Conservation (phyloP, 2,797 vertebrate genomes). For the Agapornis canus region DNA sequence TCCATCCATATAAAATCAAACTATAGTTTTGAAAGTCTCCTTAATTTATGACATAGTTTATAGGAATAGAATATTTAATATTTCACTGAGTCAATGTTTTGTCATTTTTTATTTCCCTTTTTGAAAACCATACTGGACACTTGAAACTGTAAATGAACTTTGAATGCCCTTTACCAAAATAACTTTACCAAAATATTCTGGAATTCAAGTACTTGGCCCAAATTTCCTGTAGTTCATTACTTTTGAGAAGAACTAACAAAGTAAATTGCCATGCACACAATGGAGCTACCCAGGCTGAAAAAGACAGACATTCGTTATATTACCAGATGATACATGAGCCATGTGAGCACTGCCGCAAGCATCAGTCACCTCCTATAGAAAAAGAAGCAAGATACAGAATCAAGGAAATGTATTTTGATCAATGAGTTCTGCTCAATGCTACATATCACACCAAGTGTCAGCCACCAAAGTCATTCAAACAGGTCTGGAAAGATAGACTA, state of each 20-base stretch:
- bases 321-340: not conserved
- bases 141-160: not conserved
- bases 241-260: not conserved
- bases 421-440: not conserved
- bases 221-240: not conserved
- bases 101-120: not conserved
- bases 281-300: not conserved
- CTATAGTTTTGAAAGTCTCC: not conserved
- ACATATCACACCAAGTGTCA: not conserved
- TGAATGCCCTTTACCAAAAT: not conserved
- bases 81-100: not conserved
- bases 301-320: not conserved
- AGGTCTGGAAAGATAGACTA: not conserved
- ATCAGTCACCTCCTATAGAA: not conserved
- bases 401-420: not conserved
- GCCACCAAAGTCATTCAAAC: constrained; percentile 23
- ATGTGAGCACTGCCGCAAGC: not conserved
- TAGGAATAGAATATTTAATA: not conserved
- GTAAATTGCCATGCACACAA: not conserved
- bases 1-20: not conserved
- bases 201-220: not conserved
- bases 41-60: not conserved
- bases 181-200: not conserved
- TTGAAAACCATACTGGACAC: not conserved
- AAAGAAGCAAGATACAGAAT: not conserved